Evolutionary conservation across 1,140 invertebrate species (phyloP), one percentile per base, ranked within the genome.

Genomic region (Papilio machaon): DNA sequence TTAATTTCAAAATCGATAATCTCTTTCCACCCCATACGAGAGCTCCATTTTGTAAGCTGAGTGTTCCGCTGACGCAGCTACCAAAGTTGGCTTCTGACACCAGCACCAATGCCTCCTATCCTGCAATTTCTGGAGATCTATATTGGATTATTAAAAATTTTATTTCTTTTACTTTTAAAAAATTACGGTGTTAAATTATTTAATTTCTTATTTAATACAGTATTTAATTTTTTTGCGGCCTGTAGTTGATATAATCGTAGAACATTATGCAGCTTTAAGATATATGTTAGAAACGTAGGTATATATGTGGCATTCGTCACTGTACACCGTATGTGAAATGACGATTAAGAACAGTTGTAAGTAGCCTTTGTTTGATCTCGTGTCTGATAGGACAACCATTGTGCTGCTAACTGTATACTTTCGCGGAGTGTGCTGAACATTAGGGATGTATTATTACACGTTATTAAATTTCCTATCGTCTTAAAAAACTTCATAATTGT

Each of bases 311-410:
- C 89, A 83, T 87, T 86, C 85, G 87, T 89, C 87, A 91, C 88
- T 90, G 85, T 91, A 91, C 90, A 92, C 89, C 85, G 91, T 91
- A 94, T 93, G 90, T 93, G 93, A 94, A 94, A 94, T 91, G 91
- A 91, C 90, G 91, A 94, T 94, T 93, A 94, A 93, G 90, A 94
- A 94, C 93, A 92, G 92, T 93, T 94, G 90, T 88, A 93, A 93
- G 92, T 93, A 92, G 92, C 89, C 89, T 94, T 94, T 94, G 93
- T 94, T 92, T 87, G 91, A 94, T 94, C 84, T 64, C 64, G 49
- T 77, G 54, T 46, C 79, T 73, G 92, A 94, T 94, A 94, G 89
- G 84, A 64, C 38, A 80, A 82, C 90, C 82, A 93, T 92, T 94
- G 93, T 93, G 83, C 81, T 67, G 75, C 80, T 83, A 85, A 88